Conservation (phyloP, 2,113 vertebrate genomes). For the Salvator merianae region DNA sequence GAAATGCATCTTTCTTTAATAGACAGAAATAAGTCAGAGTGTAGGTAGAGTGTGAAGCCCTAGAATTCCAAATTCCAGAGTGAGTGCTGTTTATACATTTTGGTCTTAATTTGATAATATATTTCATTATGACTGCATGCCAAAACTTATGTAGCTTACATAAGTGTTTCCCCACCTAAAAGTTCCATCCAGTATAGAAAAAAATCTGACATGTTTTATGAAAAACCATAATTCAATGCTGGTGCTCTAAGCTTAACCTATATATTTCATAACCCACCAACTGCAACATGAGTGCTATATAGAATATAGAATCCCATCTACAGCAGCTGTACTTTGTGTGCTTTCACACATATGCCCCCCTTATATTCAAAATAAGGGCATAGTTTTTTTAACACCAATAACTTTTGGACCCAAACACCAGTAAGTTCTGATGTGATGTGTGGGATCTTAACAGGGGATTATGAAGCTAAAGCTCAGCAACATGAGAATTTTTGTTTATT, state of each 20-base stretch:
- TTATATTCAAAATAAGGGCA: background rate
- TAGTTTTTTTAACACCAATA: background rate
- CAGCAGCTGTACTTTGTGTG: background rate
- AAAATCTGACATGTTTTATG: background rate
- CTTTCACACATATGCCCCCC: background rate
- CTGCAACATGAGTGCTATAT: background rate
- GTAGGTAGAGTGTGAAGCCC: background rate
- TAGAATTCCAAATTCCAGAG: background rate
- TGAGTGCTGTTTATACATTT: background rate
- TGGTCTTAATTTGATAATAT: background rate
- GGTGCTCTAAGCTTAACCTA: background rate
- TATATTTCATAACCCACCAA: background rate
- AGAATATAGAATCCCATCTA: background rate
- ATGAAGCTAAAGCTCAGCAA: background rate
- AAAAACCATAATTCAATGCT: background rate
- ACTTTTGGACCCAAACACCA: background rate
- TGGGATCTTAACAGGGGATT: background rate
- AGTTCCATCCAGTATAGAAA: background rate
- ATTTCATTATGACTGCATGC: background rate
- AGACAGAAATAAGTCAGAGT: background rate
- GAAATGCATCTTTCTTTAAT: slow-evolving; percentile 15
- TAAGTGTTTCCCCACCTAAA: background rate
- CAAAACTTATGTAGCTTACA: background rate
- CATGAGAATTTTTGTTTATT: background rate
- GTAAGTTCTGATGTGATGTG: background rate